These are phyloP conservation scores for Daktulosphaira vitifoliae DNA, from an alignment of 1,140 invertebrate genomes.

Conservation along the genomic window DNA sequence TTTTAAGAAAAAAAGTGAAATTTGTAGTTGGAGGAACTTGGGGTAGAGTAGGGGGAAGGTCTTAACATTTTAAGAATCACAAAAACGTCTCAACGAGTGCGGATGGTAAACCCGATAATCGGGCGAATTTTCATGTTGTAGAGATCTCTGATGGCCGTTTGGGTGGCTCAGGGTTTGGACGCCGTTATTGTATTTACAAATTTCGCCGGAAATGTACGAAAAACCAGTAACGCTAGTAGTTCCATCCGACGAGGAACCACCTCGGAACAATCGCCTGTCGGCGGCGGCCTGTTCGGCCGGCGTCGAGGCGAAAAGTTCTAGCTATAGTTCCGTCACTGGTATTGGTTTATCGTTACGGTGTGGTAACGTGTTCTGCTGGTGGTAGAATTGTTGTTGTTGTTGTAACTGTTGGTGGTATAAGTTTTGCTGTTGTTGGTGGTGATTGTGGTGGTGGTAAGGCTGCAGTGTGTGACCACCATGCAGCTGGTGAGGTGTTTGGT, in stretches of 20 bases:
- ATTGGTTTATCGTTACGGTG: slow-evolving; percentile 57
- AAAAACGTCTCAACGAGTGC: slow-evolving; percentile 12
- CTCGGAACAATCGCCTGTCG: slow-evolving; percentile 51
- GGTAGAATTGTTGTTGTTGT: slow-evolving; percentile 39
- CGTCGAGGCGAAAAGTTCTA: slow-evolving; percentile 62
- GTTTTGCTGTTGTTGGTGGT: slow-evolving; percentile 1
- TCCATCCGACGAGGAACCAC: slow-evolving; percentile 49
- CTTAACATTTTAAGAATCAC: slow-evolving; percentile 8
- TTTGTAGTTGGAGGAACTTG: not conserved
- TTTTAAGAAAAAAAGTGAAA: no score
- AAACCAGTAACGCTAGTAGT: slow-evolving; percentile 62
- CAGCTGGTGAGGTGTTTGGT: not conserved
- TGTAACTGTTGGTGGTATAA: slow-evolving; percentile 31
- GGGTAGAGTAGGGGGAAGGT: not conserved
- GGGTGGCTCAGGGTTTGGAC: slow-evolving; percentile 6
- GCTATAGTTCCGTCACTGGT: slow-evolving; percentile 86
- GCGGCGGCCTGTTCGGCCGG: slow-evolving; percentile 60
- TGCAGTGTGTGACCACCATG: not conserved
- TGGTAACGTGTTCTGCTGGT: slow-evolving; percentile 47
- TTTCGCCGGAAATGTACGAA: slow-evolving; percentile 61
- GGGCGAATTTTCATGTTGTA: not conserved
- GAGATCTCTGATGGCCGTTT: not conserved
- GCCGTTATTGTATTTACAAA: not conserved
- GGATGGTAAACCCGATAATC: slow-evolving; percentile 18
- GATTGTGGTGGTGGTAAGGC: not conserved